Evolutionary conservation across 2,888 invertebrate genomes (phyloP).

Genomic region (Stenoptilia bipunctidactyla): DNA sequence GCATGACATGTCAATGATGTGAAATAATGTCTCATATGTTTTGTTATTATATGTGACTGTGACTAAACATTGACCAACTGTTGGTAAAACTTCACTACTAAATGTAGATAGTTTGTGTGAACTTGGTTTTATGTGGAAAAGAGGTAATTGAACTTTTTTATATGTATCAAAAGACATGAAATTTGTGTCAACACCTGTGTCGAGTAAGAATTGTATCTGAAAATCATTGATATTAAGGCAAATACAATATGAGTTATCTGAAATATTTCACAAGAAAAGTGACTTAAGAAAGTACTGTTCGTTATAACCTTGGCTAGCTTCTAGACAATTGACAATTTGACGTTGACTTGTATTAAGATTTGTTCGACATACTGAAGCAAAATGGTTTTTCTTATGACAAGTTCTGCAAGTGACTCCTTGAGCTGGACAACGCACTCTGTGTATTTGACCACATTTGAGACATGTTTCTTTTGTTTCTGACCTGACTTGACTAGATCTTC

Average conservation of each 20-base stretch:
- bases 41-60: constrained; percentile 2
- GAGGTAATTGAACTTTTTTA: background rate
- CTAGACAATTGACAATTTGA: no score
- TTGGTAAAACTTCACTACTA: constrained; percentile 2
- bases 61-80: constrained; percentile 1
- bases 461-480: no score
- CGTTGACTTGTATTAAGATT: background rate
- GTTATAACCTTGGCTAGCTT: no score
- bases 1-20: constrained; percentile 2
- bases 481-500: no score
- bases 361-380: constrained; percentile 4
- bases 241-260: no score
- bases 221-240: no score
- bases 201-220: no score
- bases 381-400: constrained; percentile 9
- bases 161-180: constrained; percentile 1
- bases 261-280: background rate
- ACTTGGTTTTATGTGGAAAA: background rate
- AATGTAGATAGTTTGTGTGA: background rate
- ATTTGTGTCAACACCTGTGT: no score
- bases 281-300: no score
- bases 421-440: constrained; percentile 11
- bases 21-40: background rate
- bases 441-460: constrained; percentile 7
- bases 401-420: constrained; percentile 9